Base-by-base conservation (phyloP, 2,888 invertebrate species). In the Plagodis pulveraria region DNA sequence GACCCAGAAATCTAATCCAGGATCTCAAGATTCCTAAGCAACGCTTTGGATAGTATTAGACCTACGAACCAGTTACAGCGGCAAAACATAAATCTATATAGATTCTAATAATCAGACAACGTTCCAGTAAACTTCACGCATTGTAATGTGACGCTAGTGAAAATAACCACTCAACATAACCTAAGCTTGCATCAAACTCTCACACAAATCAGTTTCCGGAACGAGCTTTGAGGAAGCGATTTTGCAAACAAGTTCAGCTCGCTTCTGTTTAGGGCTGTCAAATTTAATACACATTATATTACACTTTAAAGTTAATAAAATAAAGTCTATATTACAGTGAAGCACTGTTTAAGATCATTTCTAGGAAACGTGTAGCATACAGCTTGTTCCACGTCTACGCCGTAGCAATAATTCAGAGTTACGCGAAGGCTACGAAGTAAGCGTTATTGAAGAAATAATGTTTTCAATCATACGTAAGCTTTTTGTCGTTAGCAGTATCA, bases 331-430 rank as follows among this genome's bases (percentile, higher is more conserved):
- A 44, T 53, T 55, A 33, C 54, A 42, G 42, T 59, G 49, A 6
- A 33, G n/a, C 22, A 5, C 6, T 7, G 38, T 40, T 38, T 12
- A 58, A 43, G 33, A 64, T 58, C 43, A 34, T 65, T 56, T 62
- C 6, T 43, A 44, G 48, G 34, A n/a, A 50, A 35, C 42, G 35
- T 46, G 33, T 47, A 51, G 47, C 38, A 36, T 45, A 54, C 45
- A 54, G 45, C 62, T 52, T 56, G 47, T 59, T 50, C 53, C 52
- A 38, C 56, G 64, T 63, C 66, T 65, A 63, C 64, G 63, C 44
- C 57, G 65, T 67, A 65, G 69, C 65, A 65, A 63, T 66, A 67
- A 67, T 63, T 67, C 66, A 69, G 63, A 53, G 69, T 67, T 72
- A 70, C 58, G 10, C 10, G 8, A 40, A 10, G 40, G 40, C 10